phyloP scores from a whole-genome alignment of 2,888 invertebrate species.

The Chloromyia formosa region DNA sequence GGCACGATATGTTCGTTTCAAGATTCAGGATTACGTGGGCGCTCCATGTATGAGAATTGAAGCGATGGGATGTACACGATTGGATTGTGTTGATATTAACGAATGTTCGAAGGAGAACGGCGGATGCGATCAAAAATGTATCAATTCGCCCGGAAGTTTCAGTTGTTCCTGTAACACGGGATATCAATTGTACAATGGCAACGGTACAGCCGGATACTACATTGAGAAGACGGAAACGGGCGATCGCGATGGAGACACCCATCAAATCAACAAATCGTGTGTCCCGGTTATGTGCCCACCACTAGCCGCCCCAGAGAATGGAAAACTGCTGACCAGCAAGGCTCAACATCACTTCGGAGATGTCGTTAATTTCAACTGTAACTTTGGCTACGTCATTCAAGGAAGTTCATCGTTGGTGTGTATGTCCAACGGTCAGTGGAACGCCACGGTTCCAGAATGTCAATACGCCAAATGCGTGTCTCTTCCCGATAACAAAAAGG shows the following conservation, averaged over 20 bases:
- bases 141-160: slow-evolving; percentile 88
- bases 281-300: slow-evolving; percentile 91
- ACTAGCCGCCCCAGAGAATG: slow-evolving; percentile 82
- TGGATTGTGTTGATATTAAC: slow-evolving; percentile 89
- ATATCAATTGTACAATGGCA: slow-evolving; percentile 84
- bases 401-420: slow-evolving; percentile 88
- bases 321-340: slow-evolving; percentile 82
- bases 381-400: slow-evolving; percentile 92
- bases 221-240: slow-evolving; percentile 87
- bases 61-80: slow-evolving; percentile 90
- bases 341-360: slow-evolving; percentile 89
- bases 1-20: slow-evolving; percentile 86
- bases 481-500: slow-evolving; percentile 86
- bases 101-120: slow-evolving; percentile 88
- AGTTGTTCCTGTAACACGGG: slow-evolving; percentile 91
- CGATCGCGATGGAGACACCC: slow-evolving; percentile 85
- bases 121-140: slow-evolving; percentile 92
- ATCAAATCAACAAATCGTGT: slow-evolving; percentile 92
- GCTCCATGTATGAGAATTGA: slow-evolving; percentile 91
- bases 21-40: slow-evolving; percentile 85
- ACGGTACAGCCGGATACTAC: slow-evolving; percentile 89
- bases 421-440: slow-evolving; percentile 91
- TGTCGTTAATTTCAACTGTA: slow-evolving; percentile 88
- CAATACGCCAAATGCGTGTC: slow-evolving; percentile 92
- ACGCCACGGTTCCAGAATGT: slow-evolving; percentile 91